phyloP scores from a whole-genome alignment of 2,888 invertebrate genomes.

The Aleiodes testaceus region DNA sequence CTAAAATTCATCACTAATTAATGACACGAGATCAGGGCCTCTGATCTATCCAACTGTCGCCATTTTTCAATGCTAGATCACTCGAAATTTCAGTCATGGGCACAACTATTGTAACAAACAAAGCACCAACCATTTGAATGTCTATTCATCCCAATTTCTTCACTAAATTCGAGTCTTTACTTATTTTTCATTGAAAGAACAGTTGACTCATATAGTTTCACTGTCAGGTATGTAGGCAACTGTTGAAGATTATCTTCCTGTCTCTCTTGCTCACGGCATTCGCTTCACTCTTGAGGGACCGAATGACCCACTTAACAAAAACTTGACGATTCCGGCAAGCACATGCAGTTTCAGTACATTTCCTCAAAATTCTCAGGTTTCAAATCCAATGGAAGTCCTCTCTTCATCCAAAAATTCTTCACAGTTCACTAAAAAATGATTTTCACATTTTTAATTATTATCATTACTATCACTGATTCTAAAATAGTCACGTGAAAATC shows the following conservation, averaged over 20 bases:
- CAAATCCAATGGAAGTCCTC: no score
- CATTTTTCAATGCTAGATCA: conserved; percentile 57
- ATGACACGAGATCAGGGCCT: neutral
- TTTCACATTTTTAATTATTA: no score
- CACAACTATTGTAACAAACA: neutral
- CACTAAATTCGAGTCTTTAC: neutral
- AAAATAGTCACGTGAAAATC: no score
- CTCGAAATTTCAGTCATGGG: conserved; percentile 43
- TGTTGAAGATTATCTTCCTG: conserved; percentile 19
- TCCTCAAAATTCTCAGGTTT: no score
- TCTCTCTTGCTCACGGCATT: conserved; percentile 40
- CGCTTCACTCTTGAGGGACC: conserved; percentile 32
- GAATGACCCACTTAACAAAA: conserved; percentile 57
- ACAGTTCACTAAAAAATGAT: no score
- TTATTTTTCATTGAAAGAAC: neutral
- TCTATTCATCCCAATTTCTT: conserved; percentile 48
- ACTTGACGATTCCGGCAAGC: conserved; percentile 45
- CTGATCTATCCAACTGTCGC: conserved; percentile 54
- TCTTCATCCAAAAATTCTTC: no score
- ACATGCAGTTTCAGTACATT: conserved; percentile 6
- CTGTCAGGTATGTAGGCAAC: neutral
- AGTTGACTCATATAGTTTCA: conserved; percentile 22
- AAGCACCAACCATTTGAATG: neutral
- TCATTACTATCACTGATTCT: no score
- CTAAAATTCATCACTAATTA: conserved; percentile 13